Conservation (phyloP, 2,113 vertebrate genomes). For the Chloropsis cyanopogon region DNA sequence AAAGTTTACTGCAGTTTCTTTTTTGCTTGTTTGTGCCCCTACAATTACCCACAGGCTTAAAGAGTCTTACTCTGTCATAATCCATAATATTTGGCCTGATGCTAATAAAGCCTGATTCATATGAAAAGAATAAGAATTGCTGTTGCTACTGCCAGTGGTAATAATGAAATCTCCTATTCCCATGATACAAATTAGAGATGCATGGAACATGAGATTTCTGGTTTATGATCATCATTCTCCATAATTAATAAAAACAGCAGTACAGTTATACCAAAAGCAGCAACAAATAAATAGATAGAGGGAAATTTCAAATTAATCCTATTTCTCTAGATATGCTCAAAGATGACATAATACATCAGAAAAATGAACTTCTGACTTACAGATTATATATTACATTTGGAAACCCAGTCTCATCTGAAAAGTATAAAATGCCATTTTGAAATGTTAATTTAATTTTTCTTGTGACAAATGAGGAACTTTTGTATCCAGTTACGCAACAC, state of each 20-base stretch:
- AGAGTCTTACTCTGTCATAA: background rate
- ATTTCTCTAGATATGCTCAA: background rate
- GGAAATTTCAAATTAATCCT: background rate
- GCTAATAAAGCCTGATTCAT: background rate
- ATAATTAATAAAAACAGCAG: background rate
- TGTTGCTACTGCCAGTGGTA: background rate
- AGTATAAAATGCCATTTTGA: background rate
- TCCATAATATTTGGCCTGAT: background rate
- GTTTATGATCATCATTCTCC: background rate
- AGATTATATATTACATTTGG: background rate
- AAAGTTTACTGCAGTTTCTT: background rate
- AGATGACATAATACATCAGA: background rate
- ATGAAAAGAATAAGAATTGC: background rate
- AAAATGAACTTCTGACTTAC: background rate
- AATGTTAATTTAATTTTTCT: background rate
- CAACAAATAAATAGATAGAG: background rate
- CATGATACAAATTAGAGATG: background rate
- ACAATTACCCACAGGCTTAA: background rate
- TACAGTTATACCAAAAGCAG: background rate
- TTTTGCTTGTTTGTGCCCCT: background rate
- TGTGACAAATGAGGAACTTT: background rate
- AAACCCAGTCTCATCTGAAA: background rate
- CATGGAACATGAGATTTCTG: background rate
- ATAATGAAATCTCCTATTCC: background rate
- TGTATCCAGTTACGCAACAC: background rate